Percentiles rank a stretch among this genome's conserved stretches.
phyloP scores from a whole-genome alignment of 2,888 invertebrate genomes.

The Drepanosiphum platanoidis region DNA sequence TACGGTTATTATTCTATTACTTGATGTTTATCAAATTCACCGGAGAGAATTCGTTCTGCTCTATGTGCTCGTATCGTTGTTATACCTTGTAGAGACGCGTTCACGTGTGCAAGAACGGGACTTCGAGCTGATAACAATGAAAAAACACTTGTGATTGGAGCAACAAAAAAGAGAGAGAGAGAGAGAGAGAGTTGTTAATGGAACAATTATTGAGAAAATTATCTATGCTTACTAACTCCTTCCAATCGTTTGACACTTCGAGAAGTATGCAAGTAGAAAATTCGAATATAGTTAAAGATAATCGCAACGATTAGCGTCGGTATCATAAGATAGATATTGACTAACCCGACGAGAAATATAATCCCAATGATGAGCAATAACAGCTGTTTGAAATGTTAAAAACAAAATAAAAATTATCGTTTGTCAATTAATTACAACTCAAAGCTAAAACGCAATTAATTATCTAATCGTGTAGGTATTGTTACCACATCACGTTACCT shows the following conservation, averaged over 20 bases:
- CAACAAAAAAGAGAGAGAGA: too few relatives aligned
- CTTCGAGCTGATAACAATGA: constrained; percentile 77
- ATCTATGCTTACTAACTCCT: constrained; percentile 82
- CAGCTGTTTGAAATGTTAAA: constrained; percentile 74
- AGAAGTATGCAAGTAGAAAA: constrained; percentile 82
- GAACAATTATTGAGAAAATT: too few relatives aligned
- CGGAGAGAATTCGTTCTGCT: constrained; percentile 80
- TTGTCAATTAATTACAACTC: too few relatives aligned
- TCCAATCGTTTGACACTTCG: constrained; percentile 83
- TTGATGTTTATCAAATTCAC: constrained; percentile 84
- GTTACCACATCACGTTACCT: too few relatives aligned
- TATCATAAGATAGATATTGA: constrained; percentile 79
- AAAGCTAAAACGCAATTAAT: neutral
- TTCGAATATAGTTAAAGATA: constrained; percentile 80
- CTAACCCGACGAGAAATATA: constrained; percentile 76
- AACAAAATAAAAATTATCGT: too few relatives aligned
- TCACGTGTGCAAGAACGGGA: constrained; percentile 92
- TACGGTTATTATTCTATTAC: constrained; percentile 66
- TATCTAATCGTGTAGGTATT: too few relatives aligned
- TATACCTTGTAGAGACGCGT: constrained; percentile 87
- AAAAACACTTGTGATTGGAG: too few relatives aligned
- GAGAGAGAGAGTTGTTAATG: too few relatives aligned
- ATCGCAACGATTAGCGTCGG: constrained; percentile 77
- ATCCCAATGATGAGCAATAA: constrained; percentile 84
- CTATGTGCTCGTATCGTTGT: constrained; percentile 90